Base-by-base conservation (phyloP, 2,113 vertebrate species). In the Dendrocopos noguchii region DNA sequence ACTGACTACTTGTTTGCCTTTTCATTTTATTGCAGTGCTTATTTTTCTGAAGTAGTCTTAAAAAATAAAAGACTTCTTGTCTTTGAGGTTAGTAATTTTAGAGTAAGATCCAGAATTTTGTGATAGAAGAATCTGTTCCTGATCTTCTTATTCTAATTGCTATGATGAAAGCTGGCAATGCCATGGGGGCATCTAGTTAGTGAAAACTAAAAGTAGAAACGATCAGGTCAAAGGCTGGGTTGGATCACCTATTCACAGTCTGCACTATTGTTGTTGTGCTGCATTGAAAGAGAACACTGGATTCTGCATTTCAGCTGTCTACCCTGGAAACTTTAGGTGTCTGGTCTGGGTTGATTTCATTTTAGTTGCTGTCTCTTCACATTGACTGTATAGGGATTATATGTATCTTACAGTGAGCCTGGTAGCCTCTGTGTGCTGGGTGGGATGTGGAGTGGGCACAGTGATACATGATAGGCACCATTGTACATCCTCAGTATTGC, bases 391-490 rank as follows among this genome's bases (percentile, higher is more conserved):
- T n/a, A 47, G 44, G 59, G 19, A 12, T 86, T 12, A 3, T 19
- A 22, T 50, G 9, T 61, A 2, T 70, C 57, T 44, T 52, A 4
- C 52, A 78, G 53, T 56, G 61, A 80, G 11, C 29, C 34, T 19
- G 5, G 7, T 59, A 25, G 46, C 28, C 84, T 29, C 50, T 28
- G 3, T 14, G 15, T 33, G 29, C 72, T 46, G 33, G 52, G 46
- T 52, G 52, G 61, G 44, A 50, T 68, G 8, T 55, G 25, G 64
- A 15, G 42, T 4, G 34, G 36, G 28, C 34, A 13, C 21, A 2
- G 7, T 0, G 0, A 0, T 27, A 2, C 33, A 55, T 4, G 4
- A 55, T 61, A 65, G 55, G 46, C 67, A 46, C 20, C 66, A n/a
- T 24, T 78, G 34, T 66, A 47, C 16, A 2, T 79, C 29, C 65